A percentile compares a stretch with the other conserved stretches of the same genome.
Evolutionary conservation across 2,113 vertebrate species (phyloP).

Genomic region (Ranitomeya variabilis): DNA sequence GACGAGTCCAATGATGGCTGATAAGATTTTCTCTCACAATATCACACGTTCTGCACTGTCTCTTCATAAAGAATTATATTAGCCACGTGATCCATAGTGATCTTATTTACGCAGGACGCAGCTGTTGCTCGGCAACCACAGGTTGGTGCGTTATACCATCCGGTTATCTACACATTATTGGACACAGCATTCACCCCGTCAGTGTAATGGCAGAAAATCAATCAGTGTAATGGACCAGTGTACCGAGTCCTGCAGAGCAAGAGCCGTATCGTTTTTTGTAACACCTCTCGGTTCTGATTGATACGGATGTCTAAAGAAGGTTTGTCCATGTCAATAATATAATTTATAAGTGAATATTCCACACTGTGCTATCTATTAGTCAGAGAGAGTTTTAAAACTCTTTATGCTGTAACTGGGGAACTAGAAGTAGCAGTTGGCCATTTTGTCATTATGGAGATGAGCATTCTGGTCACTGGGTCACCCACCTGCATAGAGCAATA

Average conservation of each 20-base stretch:
- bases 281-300: too few species aligned
- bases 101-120: neutral
- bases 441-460: too few species aligned
- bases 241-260: neutral
- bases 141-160: neutral
- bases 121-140: constrained; percentile 4
- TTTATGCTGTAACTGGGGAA: too few species aligned
- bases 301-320: too few species aligned
- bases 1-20: neutral
- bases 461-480: too few species aligned
- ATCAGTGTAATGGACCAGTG: neutral
- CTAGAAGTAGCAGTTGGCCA: too few species aligned
- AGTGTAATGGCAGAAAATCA: constrained; percentile 13
- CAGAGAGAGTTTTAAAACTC: too few species aligned
- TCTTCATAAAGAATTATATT: neutral
- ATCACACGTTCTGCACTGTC: neutral
- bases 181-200: neutral
- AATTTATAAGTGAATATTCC: too few species aligned
- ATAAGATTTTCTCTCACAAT: neutral
- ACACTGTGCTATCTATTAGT: too few species aligned
- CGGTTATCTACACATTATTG: neutral
- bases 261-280: neutral
- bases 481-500: too few species aligned
- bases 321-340: too few species aligned
- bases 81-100: neutral